Conservation (phyloP, 2,797 vertebrate genomes). For the Poecilia velifera region DNA sequence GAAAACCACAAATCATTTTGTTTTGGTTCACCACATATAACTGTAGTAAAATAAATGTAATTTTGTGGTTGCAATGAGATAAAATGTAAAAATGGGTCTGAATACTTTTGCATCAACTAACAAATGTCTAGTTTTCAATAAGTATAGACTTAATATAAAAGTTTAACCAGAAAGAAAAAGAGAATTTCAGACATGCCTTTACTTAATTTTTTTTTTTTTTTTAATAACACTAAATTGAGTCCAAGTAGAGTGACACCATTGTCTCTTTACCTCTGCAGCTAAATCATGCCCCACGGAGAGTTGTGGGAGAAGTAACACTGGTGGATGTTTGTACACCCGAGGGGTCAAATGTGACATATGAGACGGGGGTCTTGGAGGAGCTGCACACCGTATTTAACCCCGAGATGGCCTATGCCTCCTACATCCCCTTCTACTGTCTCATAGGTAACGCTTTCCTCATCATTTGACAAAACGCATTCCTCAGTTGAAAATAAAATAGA, state of each 20-base stretch:
- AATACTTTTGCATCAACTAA: background rate
- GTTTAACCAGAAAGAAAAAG: background rate
- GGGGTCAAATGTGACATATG: constrained; percentile 79
- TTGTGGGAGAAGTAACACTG: constrained; percentile 82
- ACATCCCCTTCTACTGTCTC: constrained; percentile 95
- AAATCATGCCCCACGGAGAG: constrained; percentile 71
- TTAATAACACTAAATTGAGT: background rate
- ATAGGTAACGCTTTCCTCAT: constrained; percentile 81
- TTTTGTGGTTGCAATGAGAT: background rate
- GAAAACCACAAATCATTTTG: background rate
- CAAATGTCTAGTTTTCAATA: background rate
- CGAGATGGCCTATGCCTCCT: constrained; percentile 96
- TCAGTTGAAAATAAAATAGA: background rate
- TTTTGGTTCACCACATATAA: no score
- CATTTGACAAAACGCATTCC: background rate
- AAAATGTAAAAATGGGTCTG: background rate
- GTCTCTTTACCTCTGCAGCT: constrained; percentile 66
- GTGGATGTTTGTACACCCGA: constrained; percentile 82
- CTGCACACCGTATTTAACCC: constrained; percentile 93
- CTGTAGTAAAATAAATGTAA: background rate
- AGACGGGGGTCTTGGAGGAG: constrained; percentile 86
- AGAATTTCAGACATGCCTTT: constrained; percentile 4
- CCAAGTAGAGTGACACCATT: background rate
- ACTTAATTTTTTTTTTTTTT: background rate
- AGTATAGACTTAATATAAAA: background rate